Evolutionary conservation across 2,888 invertebrate genomes (phyloP), one percentile per base, ranked within the genome.

Genomic region (Muschampia plurimacula): DNA sequence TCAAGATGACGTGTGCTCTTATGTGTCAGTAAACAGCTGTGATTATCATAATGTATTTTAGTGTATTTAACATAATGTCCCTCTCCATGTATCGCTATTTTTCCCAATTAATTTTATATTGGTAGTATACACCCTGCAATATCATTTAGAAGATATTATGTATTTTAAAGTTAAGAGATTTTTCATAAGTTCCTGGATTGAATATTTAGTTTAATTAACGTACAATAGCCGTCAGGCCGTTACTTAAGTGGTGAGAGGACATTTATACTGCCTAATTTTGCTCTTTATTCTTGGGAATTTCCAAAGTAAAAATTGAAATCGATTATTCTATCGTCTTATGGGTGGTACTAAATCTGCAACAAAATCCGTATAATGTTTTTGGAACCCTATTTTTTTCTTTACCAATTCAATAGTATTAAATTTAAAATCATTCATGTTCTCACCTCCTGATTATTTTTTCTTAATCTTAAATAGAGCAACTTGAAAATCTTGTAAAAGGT

Each of bases 1-100:
- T 55, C 65, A 15, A 52, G 66, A 22, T 39, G 66, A 55, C 66
- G 52, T 39, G 66, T 55, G 66, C 65, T 46, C 49, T 32, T 64
- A 12, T 52, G 52, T 65, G 46, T 65, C 65, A 28, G 65, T n/a
- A 62, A 28, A 65, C 36, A 52, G 44, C 36, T 15, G 39, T 36
- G n/a, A 66, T 66, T 52, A 66, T 32, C 66, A 52, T 66, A 36
- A 36, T 52, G 52, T 10, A 39, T n/a, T 66, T 52, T 12, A 12
- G 44, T 64, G 55, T 28, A n/a, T 28, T 10, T 28, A 55, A 55
- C 60, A 39, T 28, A n/a, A n/a, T 49, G 9, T 49, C 10, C 39
- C 4, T 55, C n/a, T 15, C 2, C 15, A 7, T 52, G n/a, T 52
- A 52, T 12, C 15, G 49, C n/a, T 6, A 52, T 52, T 52, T 52